Conservation (phyloP, 1,140 invertebrate genomes). For the Drosophila varians region DNA sequence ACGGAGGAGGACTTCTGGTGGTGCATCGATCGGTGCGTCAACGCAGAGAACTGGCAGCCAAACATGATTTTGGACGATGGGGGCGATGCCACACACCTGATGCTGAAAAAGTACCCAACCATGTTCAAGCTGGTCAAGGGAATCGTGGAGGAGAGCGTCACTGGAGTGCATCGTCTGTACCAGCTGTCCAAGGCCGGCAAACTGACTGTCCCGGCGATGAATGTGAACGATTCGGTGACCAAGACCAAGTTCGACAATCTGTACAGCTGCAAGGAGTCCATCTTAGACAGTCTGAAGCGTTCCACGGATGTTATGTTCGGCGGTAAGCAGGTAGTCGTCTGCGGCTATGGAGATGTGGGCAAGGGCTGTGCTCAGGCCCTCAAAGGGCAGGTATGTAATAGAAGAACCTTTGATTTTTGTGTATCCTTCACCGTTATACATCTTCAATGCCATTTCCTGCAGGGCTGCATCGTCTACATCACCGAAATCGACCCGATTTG, state of each 20-base stretch:
- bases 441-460: not conserved
- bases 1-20: conserved; percentile 99
- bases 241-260: conserved; percentile 98
- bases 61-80: conserved; percentile 99
- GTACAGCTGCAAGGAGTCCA: conserved; percentile 84
- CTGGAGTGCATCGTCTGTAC: conserved; percentile 98
- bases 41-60: conserved; percentile 97
- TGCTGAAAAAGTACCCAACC: conserved; percentile 97
- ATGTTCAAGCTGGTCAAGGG: conserved; percentile 98
- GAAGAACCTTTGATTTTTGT: not conserved
- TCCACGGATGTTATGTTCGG: conserved; percentile 97
- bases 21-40: conserved; percentile 98
- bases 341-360: conserved; percentile 99
- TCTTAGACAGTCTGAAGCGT: conserved; percentile 82
- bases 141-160: conserved; percentile 99
- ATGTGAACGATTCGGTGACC: conserved; percentile 99
- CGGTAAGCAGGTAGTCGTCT: conserved; percentile 97
- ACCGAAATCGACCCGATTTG: conserved; percentile 99
- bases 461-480: conserved; percentile 96
- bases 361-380: conserved; percentile 98
- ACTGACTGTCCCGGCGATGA: conserved; percentile 98
- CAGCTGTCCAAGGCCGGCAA: conserved; percentile 97
- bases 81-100: conserved; percentile 97
- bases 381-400: conserved; percentile 88
- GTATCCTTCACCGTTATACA: not conserved